Percentiles rank a stretch among this genome's conserved stretches.
These are phyloP conservation scores for Lycocorax pyrrhopterus DNA, from an alignment of 2,113 vertebrate genomes.

Conservation along the genomic window DNA sequence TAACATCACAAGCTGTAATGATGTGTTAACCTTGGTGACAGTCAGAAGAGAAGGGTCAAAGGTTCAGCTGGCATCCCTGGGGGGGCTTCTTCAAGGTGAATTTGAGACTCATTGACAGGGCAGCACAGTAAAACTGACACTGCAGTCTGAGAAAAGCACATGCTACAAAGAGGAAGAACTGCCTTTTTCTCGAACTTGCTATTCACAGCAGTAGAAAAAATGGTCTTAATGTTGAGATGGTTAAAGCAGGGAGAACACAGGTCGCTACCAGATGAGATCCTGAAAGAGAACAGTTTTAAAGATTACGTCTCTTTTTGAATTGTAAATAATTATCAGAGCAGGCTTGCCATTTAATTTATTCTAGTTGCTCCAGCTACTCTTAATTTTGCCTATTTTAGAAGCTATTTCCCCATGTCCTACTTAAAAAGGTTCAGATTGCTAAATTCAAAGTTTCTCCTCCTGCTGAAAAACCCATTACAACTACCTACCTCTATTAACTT, in stretches of 20 bases:
- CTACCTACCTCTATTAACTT: background rate
- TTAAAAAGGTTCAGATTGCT: background rate
- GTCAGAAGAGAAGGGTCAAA: background rate
- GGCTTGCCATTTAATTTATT: background rate
- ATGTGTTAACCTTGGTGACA: constrained; percentile 37
- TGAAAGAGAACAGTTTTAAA: background rate
- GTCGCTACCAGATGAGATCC: rapidly evolving
- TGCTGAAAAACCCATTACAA: background rate
- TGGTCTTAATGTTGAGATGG: background rate
- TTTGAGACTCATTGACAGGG: constrained; percentile 10
- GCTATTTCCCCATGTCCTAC: background rate
- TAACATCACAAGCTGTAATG: background rate
- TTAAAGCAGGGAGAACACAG: background rate
- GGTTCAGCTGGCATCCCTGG: constrained; percentile 39
- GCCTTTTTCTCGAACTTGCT: background rate
- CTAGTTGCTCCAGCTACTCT: background rate
- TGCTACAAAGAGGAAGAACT: background rate
- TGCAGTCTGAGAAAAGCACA: background rate
- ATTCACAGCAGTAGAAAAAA: background rate
- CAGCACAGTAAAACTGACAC: constrained; percentile 1
- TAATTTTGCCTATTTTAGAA: background rate
- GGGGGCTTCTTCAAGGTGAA: constrained; percentile 6
- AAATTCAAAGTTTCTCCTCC: background rate
- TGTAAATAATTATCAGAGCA: background rate
- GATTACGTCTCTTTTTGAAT: background rate